phyloP scores from a whole-genome alignment of 2,113 vertebrate species.

The Gobiocypris rarus region DNA sequence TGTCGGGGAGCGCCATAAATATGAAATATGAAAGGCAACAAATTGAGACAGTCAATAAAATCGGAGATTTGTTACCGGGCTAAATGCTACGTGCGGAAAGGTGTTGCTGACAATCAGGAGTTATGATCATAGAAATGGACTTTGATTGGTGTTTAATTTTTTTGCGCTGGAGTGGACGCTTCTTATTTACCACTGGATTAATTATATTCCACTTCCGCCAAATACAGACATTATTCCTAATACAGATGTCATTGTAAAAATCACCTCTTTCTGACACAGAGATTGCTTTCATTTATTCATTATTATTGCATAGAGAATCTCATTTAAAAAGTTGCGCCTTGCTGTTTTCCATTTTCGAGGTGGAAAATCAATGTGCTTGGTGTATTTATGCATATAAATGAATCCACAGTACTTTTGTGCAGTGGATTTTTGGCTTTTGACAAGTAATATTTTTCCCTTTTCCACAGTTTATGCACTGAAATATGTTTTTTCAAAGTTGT shows the following conservation, averaged over 20 bases:
- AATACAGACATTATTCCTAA: conserved; percentile 79
- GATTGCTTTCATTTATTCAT: conserved; percentile 80
- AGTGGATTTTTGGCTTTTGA: not conserved
- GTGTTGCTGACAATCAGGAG: conserved; percentile 83
- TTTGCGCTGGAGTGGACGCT: conserved; percentile 71
- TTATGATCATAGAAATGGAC: conserved; percentile 88
- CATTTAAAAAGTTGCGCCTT: conserved; percentile 3
- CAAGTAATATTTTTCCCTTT: conserved; percentile 22
- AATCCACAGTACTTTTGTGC: not conserved
- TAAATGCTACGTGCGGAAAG: conserved; percentile 79
- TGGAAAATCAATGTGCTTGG: conserved; percentile 32
- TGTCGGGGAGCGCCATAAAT: conserved; percentile 87
- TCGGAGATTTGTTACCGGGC: conserved; percentile 84
- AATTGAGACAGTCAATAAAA: conserved; percentile 94
- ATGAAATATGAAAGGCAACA: conserved; percentile 90
- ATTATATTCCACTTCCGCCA: conserved; percentile 67
- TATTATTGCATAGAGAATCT: conserved; percentile 78
- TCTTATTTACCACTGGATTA: conserved; percentile 78
- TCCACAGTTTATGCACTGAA: not conserved
- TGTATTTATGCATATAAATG: conserved; percentile 25
- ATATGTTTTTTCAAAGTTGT: no score
- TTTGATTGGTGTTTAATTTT: conserved; percentile 89
- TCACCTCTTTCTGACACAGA: conserved; percentile 73
- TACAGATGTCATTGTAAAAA: conserved; percentile 76
- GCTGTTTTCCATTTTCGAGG: conserved; percentile 15